phyloP scores from a whole-genome alignment of 2,797 vertebrate genomes.

The Telmatherina bonti region DNA sequence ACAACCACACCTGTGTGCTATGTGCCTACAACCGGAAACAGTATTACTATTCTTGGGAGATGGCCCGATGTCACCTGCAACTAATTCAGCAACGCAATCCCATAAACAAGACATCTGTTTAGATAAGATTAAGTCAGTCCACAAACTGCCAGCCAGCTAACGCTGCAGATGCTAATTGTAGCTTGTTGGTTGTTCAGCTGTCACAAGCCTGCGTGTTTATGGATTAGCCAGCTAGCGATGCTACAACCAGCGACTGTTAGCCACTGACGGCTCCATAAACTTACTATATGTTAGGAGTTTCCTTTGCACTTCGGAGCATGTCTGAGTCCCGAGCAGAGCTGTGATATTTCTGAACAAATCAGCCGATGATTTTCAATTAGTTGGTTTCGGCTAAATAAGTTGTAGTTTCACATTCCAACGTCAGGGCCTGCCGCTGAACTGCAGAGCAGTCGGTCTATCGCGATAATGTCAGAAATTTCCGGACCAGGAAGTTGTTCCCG shows the following conservation, averaged over 20 bases:
- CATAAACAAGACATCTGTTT: constrained; percentile 20
- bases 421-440: constrained; percentile 63
- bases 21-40: not conserved
- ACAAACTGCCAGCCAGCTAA: constrained; percentile 49
- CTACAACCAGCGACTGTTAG: constrained; percentile 56
- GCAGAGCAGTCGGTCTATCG: constrained; percentile 63
- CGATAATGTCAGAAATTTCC: constrained; percentile 67
- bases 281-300: constrained; percentile 61
- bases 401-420: constrained; percentile 76
- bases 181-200: constrained; percentile 71
- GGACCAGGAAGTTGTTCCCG: constrained; percentile 71
- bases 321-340: constrained; percentile 18
- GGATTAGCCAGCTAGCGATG: constrained; percentile 70
- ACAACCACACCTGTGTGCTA: constrained; percentile 31
- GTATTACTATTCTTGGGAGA: not conserved
- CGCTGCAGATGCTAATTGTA: constrained; percentile 59
- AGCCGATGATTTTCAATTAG: constrained; percentile 17
- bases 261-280: constrained; percentile 38
- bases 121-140: constrained; percentile 43
- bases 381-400: constrained; percentile 53
- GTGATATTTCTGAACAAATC: constrained; percentile 1
- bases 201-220: constrained; percentile 69
- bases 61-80: not conserved
- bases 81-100: constrained; percentile 6
- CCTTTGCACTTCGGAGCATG: constrained; percentile 38